Base-by-base conservation (phyloP, 35 echinoderm and acorn worm species). In the Acanthaster planci region DNA sequence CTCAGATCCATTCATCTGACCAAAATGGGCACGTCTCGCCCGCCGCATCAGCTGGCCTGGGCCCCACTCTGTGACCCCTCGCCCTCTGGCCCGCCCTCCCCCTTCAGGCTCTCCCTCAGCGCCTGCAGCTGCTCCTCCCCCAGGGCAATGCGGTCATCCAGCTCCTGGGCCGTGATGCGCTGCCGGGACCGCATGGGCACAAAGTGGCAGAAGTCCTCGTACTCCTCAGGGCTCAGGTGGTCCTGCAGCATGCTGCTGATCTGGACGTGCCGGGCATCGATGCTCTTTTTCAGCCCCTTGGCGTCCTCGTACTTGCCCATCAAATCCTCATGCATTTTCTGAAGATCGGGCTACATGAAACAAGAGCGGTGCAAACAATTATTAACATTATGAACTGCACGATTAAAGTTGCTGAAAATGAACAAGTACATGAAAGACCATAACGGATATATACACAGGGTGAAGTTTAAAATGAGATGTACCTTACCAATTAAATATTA, bases 61-160 rank as follows among this genome's bases (percentile, higher is more conserved):
- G 34, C 26, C 10, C 64, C 34, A 34, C 23, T 14, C 64, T 27
- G 18, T 29, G 64, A 72, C 1, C 59, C 30, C 16, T 92, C 77
- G 37, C 44, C 52, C 35, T 40, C 7, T 17, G 29, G 38, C n/a
- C 77, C 26, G 16, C 38, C 56, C 29, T 78, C 60, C 32, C 89
- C 86, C 44, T 72, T 75, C 38, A 97, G 77, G 40, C 94, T 97
- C n/a, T 88, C 86, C 26, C 67, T 76, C 5, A 97, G 60, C 1
- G 94, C 94, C 55, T 92, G 90, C 76, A 97, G 80, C 78, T 97
- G 94, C 79, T 97, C 94, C 30, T 97, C 90, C 0, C 94, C 94
- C 7, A 93, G 36, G 21, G 89, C 55, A 19, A 97, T 88, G 30
- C 92, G 92, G 38, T 97, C 94, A 7, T 86, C 90, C 30, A 97